Conservation (phyloP, 2,113 vertebrate species). For the Morphnarchus princeps region DNA sequence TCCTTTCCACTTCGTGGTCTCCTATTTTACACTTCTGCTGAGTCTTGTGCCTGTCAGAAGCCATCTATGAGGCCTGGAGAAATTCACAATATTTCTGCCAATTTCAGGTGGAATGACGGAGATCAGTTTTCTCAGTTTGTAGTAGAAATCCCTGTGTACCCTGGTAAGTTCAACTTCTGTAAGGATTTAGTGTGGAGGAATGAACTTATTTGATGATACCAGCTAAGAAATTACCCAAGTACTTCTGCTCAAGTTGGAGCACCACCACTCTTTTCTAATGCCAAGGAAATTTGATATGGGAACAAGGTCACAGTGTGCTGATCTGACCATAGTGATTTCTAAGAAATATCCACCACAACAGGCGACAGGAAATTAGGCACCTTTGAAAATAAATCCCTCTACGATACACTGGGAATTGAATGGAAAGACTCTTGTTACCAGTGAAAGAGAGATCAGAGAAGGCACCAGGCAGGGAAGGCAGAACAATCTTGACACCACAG, state of each 20-base stretch:
- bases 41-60: neutral
- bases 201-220: neutral
- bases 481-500: neutral
- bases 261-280: neutral
- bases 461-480: neutral
- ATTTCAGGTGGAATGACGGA: neutral
- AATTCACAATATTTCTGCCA: neutral
- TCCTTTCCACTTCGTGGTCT: neutral
- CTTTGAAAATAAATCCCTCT: conserved; percentile 5
- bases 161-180: neutral
- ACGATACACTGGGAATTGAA: neutral
- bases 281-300: neutral
- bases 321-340: neutral
- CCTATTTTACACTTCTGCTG: neutral
- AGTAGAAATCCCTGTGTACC: neutral
- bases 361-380: neutral
- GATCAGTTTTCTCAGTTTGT: neutral
- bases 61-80: neutral
- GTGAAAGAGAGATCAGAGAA: neutral
- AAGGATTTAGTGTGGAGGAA: neutral
- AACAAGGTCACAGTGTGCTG: neutral
- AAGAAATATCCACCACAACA: neutral
- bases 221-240: neutral
- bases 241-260: neutral
- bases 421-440: neutral